These are phyloP conservation scores for Tragulus kanchil DNA, from an alignment of 2,113 vertebrate genomes.

Conservation along the genomic window DNA sequence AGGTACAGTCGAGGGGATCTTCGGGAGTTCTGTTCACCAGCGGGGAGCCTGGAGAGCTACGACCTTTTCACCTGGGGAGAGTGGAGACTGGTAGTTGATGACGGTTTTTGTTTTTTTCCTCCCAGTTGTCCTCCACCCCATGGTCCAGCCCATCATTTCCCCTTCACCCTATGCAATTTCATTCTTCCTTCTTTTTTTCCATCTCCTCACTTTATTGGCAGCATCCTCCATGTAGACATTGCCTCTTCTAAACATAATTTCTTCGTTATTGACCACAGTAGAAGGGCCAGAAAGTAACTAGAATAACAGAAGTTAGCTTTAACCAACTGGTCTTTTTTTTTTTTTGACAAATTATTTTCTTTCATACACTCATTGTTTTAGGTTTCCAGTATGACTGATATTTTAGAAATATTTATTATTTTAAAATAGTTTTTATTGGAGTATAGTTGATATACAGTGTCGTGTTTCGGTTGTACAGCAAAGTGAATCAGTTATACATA, in stretches of 20 bases:
- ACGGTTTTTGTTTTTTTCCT: background rate
- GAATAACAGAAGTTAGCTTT: constrained; percentile 17
- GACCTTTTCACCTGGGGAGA: background rate
- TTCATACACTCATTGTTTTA: background rate
- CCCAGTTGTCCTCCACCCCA: background rate
- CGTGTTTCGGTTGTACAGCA: background rate
- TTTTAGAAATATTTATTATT: background rate
- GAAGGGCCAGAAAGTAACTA: background rate
- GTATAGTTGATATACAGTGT: background rate
- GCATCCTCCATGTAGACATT: background rate
- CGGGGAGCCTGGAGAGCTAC: background rate
- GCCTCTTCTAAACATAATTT: constrained; percentile 6
- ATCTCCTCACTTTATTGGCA: background rate
- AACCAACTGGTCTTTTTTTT: background rate
- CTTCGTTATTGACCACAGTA: background rate
- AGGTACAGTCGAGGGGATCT: background rate
- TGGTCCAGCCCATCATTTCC: background rate
- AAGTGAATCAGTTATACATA: background rate
- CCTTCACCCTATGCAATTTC: background rate
- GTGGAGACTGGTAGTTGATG: background rate
- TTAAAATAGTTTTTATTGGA: background rate
- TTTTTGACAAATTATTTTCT: background rate
- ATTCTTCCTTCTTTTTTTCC: background rate
- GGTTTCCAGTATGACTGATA: background rate
- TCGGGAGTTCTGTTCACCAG: background rate